Evolutionary conservation across 2,797 vertebrate genomes (phyloP).

Genomic region (Sebastiscus albofasciatus): DNA sequence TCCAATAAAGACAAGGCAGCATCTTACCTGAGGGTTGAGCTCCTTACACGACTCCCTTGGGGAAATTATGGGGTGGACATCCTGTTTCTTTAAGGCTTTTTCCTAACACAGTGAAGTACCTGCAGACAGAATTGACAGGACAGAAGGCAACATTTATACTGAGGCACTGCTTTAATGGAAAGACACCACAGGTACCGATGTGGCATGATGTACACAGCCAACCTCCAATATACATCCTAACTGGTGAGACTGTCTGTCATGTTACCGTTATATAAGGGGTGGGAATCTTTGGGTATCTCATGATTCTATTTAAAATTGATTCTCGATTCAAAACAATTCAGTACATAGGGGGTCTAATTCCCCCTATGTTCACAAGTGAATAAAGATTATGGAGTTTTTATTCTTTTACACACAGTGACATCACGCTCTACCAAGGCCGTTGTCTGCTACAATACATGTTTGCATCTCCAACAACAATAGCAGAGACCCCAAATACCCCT

Average conservation of each 20-base stretch:
- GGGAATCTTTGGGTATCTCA: too few species aligned
- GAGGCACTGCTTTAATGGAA: neutral
- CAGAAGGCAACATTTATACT: neutral
- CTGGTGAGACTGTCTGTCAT: neutral
- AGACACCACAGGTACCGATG: neutral
- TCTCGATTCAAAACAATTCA: too few species aligned
- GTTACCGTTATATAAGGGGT: too few species aligned
- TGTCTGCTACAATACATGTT: too few species aligned
- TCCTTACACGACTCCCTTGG: neutral
- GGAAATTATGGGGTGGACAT: accelerated
- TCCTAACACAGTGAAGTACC: neutral
- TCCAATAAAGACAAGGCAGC: neutral
- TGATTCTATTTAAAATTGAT: too few species aligned
- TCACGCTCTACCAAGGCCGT: too few species aligned
- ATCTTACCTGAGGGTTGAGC: neutral
- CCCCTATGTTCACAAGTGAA: too few species aligned
- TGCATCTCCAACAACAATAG: too few species aligned
- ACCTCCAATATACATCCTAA: neutral
- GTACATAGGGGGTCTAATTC: too few species aligned
- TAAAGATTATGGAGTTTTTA: too few species aligned
- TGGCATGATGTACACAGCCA: neutral
- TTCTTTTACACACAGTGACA: accelerated
- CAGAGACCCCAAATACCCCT: too few species aligned
- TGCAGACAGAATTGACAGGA: neutral
- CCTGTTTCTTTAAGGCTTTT: too few species aligned